Evolutionary conservation across 2,888 invertebrate genomes (phyloP).

Genomic region (Synanthedon myopaeformis): DNA sequence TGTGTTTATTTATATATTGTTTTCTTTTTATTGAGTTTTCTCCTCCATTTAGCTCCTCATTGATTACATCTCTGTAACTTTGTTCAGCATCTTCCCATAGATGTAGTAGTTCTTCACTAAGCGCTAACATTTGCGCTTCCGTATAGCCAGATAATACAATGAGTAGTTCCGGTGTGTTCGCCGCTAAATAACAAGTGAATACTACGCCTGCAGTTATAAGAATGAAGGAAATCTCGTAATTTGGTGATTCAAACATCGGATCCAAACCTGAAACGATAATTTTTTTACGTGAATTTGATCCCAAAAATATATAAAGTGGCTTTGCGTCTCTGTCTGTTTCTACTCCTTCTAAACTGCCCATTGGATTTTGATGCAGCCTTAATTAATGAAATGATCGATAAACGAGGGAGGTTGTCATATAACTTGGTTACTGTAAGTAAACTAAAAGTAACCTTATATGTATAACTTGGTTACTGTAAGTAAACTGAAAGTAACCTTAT

Average conservation of each 20-base stretch:
- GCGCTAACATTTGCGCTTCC: constrained; percentile 3
- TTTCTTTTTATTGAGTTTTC: not conserved
- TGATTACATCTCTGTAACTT: not conserved
- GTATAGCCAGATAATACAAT: constrained; percentile 22
- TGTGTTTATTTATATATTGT: constrained; percentile 15
- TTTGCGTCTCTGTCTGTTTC: too few species aligned
- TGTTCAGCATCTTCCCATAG: constrained; percentile 1
- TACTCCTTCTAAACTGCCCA: too few species aligned
- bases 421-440: too few species aligned
- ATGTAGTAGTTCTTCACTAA: not conserved
- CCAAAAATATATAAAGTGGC: too few species aligned
- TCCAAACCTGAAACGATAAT: constrained; percentile 26
- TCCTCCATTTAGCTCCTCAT: not conserved
- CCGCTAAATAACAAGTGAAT: constrained; percentile 21
- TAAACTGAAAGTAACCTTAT: too few species aligned
- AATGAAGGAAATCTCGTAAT: constrained; percentile 29
- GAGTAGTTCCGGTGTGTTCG: constrained; percentile 26
- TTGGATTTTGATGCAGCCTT: too few species aligned
- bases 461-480: too few species aligned
- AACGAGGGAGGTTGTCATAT: too few species aligned
- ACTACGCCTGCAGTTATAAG: constrained; percentile 11
- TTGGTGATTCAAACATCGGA: constrained; percentile 33
- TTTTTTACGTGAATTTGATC: too few species aligned
- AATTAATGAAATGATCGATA: too few species aligned
- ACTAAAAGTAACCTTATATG: too few species aligned